Evolutionary conservation across 2,888 invertebrate genomes (phyloP), one percentile per base, ranked within the genome.

Genomic region (Belgica antarctica): DNA sequence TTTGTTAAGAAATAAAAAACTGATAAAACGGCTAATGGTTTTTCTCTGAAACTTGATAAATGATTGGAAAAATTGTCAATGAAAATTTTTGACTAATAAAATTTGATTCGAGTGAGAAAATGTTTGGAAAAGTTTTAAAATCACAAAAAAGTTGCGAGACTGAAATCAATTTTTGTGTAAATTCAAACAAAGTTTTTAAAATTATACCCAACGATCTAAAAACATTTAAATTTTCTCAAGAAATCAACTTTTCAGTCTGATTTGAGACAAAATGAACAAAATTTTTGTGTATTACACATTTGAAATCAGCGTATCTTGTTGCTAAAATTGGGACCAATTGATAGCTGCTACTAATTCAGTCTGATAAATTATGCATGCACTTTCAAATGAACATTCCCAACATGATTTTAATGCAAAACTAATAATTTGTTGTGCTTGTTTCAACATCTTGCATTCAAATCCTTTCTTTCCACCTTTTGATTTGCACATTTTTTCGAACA

Each of bases 41-140:
- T 69, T 69, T 24, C 65, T 28, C 34, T 69, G 57, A 59, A 59
- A 69, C 34, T 69, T 69, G 69, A 69, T 69, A 57, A 69, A 69
- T 69, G 69, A 47, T 63, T 63, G 62, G 62, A 22, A 31, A 62
- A 62, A 17, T 24, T 59, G 19, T 25, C 7, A 24, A 25, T n/a
- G n/a, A n/a, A n/a, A n/a, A n/a, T n/a, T n/a, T n/a, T n/a, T n/a
- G n/a, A n/a, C n/a, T n/a, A n/a, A n/a, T n/a, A n/a, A 59, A 8
- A 10, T 59, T 59, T 62, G 28, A 10, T 8, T 47, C 47, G 47
- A 47, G 62, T 62, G 62, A 34, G 61, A 27, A 61, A 61, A n/a
- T 25, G 15, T 22, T 28, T 63, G 63, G 36, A 41, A 36, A 63
- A 63, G 7, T 24, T 63, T 17, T 22, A 41, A 41, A 24, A 57